Base-by-base conservation (phyloP, 1,140 invertebrate species). In the Cryptotermes secundus region DNA sequence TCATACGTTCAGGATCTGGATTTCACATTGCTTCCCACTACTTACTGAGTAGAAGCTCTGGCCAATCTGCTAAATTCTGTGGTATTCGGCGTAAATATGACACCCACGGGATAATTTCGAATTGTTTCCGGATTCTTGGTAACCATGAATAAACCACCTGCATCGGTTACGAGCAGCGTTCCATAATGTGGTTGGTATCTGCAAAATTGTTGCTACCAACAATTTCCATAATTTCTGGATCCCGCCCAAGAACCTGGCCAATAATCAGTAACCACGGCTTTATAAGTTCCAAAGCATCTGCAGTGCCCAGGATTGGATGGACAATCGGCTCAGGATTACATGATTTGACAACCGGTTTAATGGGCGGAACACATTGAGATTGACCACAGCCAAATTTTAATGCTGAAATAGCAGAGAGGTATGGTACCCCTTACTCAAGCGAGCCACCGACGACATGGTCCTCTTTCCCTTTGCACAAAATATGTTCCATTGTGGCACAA, bases 311-410 rank as follows among this genome's bases (percentile, higher is more conserved):
- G 87, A 96, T 88, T 1, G 99, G 98, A 90, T 99, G 96, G 3
- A 99, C 98, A 88, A 99, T 99, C 22, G 99, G 90, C 89, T 99
- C 99, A 16, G 99, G 98, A 88, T 97, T 98, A 89, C 98, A 99
- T 12, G 94, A 95, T 90, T 99, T 99, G 82, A 99, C 98, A 0
- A 97, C 95, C 14, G 92, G 88, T 95, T 93, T 86, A 92, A 91
- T 16, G 94, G 91, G 88, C 97, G 99, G 88, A 99, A 98, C 16
- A 99, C 93, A 88, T 99, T n/a, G 97, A 2, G 94, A 94, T 79
- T 99, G 91, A 90, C 99, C 99, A 38, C 96, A 97, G 82, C 97
- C 97, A 26, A 96, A 92, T 91, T 95, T 95, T 34, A 99, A 90
- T 10, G 97, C 95, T 86, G 95, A 95, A 87, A 99, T 98, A 2